A percentile compares a stretch with the other conserved stretches of the same genome.
Conservation (phyloP, 2,797 vertebrate species). For the Aphelocoma californica region DNA sequence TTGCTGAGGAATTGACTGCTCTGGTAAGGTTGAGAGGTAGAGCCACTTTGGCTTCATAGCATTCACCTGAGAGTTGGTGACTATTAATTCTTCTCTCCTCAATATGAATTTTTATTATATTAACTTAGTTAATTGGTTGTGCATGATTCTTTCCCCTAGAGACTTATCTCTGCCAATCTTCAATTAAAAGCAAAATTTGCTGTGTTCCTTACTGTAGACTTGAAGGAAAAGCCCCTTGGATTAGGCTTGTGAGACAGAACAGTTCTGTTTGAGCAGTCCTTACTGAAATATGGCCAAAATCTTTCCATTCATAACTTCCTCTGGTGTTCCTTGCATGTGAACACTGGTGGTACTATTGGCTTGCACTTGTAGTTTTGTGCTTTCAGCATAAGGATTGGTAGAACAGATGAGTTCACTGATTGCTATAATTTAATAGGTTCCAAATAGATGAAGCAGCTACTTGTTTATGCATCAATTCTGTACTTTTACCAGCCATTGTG, state of each 20-base stretch:
- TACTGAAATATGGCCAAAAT: constrained; percentile 25
- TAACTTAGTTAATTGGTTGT: background rate
- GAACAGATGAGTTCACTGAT: constrained; percentile 43
- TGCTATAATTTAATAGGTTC: constrained; percentile 45
- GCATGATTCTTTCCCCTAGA: background rate
- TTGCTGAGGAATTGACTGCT: background rate
- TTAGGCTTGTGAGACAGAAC: background rate
- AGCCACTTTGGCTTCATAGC: background rate
- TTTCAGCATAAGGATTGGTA: constrained; percentile 11
- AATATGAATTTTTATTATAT: background rate
- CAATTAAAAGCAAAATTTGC: background rate
- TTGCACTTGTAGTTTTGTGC: constrained; percentile 5
- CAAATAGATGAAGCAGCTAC: constrained; percentile 33
- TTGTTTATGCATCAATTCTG: constrained; percentile 39
- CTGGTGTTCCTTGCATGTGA: background rate
- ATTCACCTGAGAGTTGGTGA: background rate
- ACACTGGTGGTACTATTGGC: background rate
- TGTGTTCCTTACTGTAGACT: background rate
- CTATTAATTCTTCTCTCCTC: background rate
- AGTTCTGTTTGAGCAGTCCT: constrained; percentile 25
- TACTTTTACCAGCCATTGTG: background rate
- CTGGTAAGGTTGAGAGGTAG: background rate
- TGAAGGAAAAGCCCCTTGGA: background rate
- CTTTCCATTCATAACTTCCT: background rate
- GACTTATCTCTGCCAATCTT: background rate